Conservation (phyloP, 2,888 invertebrate genomes). For the Trachelus stipa region DNA sequence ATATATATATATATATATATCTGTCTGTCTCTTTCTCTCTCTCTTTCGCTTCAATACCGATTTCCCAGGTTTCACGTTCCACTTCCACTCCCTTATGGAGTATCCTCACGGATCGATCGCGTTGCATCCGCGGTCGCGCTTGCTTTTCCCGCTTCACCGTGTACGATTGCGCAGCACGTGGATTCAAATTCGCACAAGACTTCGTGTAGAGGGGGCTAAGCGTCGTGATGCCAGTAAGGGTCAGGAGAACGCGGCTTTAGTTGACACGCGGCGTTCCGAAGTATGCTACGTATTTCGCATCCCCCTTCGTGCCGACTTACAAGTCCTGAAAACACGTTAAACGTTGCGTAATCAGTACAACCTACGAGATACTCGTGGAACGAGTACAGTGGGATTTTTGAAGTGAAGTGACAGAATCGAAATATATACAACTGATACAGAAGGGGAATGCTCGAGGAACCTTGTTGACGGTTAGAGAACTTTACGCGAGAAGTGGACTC, state of each 20-base stretch:
- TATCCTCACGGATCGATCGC: constrained; percentile 33
- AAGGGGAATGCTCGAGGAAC: neutral
- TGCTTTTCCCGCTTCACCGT: constrained; percentile 31
- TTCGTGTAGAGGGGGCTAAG: constrained; percentile 1
- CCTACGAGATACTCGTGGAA: neutral
- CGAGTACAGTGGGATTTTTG: neutral
- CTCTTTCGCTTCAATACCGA: neutral
- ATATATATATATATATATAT: too few species aligned
- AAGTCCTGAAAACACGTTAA: neutral
- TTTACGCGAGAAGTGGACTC: neutral
- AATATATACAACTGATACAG: neutral
- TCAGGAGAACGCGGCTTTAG: constrained; percentile 32
- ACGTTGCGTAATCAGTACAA: neutral
- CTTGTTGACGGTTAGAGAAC: neutral
- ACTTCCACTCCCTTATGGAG: constrained; percentile 5
- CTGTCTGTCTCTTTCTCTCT: neutral
- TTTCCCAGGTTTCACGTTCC: neutral
- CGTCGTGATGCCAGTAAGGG: constrained; percentile 14
- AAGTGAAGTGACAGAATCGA: neutral
- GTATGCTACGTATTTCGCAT: constrained; percentile 18
- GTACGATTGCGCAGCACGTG: constrained; percentile 42
- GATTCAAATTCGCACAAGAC: constrained; percentile 26
- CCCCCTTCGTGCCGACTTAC: neutral
- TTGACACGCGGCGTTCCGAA: constrained; percentile 52
- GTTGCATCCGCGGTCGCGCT: neutral